phyloP scores from a whole-genome alignment of 2,113 vertebrate genomes.

The Xiphophorus maculatus region DNA sequence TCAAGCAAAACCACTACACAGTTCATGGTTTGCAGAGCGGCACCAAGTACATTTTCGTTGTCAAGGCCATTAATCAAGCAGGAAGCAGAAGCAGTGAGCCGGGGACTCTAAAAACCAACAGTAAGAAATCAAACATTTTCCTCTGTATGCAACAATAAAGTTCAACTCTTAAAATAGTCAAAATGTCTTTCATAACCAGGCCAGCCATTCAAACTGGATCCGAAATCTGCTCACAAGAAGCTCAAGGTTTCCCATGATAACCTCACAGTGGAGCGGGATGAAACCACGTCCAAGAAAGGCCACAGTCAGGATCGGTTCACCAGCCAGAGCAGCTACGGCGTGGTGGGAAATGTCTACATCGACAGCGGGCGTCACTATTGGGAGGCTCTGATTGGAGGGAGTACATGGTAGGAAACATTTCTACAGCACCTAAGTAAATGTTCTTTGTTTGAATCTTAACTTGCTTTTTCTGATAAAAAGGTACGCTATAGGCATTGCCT shows the following conservation, averaged over 20 bases:
- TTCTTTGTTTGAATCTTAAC: background rate
- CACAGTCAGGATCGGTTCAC: constrained; percentile 95
- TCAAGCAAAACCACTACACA: constrained; percentile 98
- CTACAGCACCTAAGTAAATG: background rate
- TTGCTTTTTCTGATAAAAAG: constrained; percentile 65
- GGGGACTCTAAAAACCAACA: constrained; percentile 97
- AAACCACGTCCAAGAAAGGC: constrained; percentile 95
- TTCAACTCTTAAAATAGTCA: background rate
- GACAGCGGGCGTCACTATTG: constrained; percentile 98
- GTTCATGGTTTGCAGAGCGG: constrained; percentile 97
- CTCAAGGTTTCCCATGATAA: constrained; percentile 96
- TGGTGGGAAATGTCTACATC: constrained; percentile 95
- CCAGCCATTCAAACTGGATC: constrained; percentile 97
- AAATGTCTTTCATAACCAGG: constrained; percentile 58
- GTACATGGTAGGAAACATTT: constrained; percentile 88
- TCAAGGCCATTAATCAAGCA: constrained; percentile 98
- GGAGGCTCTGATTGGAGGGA: constrained; percentile 97
- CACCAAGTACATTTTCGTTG: constrained; percentile 97
- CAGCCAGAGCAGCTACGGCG: constrained; percentile 93
- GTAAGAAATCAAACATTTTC: constrained; percentile 77
- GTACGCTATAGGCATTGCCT: constrained; percentile 96
- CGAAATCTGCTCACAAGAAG: constrained; percentile 97
- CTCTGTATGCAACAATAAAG: background rate
- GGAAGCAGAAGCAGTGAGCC: constrained; percentile 96
- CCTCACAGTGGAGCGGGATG: constrained; percentile 95